A percentile compares a stretch with the other conserved stretches of the same genome.
These are phyloP conservation scores for Aphodius sticticus DNA, from an alignment of 2,888 invertebrate genomes.

Conservation along the genomic window DNA sequence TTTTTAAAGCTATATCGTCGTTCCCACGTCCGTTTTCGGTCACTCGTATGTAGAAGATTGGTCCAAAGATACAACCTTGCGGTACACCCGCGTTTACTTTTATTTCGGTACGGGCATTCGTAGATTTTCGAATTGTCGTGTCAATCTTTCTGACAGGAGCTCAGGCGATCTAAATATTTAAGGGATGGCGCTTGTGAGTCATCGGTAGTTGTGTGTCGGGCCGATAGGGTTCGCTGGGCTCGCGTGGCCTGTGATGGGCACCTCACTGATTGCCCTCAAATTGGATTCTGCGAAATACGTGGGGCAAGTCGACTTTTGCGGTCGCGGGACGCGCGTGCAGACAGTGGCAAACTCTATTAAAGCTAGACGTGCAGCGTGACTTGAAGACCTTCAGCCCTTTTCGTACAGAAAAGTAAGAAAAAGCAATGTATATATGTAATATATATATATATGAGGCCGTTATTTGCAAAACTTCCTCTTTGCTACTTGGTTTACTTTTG, in stretches of 20 bases:
- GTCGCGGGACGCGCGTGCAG: constrained; percentile 18
- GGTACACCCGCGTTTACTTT: no score
- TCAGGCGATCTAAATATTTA: constrained; percentile 4
- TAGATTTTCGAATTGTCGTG: no score
- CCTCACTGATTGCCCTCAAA: constrained; percentile 54
- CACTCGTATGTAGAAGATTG: no score
- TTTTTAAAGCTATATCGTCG: no score
- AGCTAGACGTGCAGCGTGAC: not conserved
- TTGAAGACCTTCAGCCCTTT: not conserved
- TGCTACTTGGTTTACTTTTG: no score
- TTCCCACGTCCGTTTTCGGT: no score
- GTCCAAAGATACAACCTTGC: no score
- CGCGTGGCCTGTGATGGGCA: constrained; percentile 54
- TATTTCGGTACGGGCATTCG: no score
- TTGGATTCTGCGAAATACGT: constrained; percentile 51
- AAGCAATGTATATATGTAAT: no score
- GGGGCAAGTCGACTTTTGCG: constrained; percentile 27
- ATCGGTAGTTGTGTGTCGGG: not conserved
- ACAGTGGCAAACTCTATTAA: constrained; percentile 26
- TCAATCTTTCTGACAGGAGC: no score
- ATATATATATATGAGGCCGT: no score
- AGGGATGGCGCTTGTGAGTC: not conserved
- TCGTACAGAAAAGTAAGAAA: not conserved
- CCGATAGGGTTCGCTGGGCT: constrained; percentile 43
- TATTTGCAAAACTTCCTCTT: no score